Percentiles rank a stretch among this genome's conserved stretches.
Evolutionary conservation across 2,113 vertebrate genomes (phyloP).

Genomic region (Clarias macrocephalus): DNA sequence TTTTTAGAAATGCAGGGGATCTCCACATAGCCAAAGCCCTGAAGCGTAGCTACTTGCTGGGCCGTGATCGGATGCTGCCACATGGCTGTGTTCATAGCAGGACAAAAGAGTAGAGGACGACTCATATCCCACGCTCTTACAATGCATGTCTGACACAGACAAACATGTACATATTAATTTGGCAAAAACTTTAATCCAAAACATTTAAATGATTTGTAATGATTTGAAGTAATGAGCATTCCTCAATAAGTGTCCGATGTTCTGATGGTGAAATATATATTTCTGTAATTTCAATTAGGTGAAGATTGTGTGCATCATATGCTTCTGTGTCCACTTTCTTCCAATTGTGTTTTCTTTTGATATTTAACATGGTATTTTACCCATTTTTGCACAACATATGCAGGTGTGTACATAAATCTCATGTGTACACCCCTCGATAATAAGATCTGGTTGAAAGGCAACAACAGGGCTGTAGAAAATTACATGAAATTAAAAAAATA

Average conservation of each 20-base stretch:
- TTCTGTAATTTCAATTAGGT: not conserved
- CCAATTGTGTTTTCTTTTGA: not conserved
- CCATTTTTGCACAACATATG: not conserved
- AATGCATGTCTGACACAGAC: constrained; percentile 80
- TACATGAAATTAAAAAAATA: not conserved
- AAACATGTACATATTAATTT: constrained; percentile 4
- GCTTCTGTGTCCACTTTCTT: not conserved
- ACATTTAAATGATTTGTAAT: not conserved
- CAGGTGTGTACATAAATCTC: not conserved
- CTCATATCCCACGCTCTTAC: constrained; percentile 89
- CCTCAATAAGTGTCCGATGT: not conserved
- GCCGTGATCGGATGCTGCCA: constrained; percentile 92
- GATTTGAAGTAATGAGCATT: not conserved
- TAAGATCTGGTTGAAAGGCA: not conserved
- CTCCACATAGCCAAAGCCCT: constrained; percentile 85
- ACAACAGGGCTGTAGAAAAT: not conserved
- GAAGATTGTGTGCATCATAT: not conserved
- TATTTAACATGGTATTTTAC: not conserved
- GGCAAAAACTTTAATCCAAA: not conserved
- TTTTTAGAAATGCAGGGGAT: constrained; percentile 90
- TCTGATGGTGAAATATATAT: not conserved
- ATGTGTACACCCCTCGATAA: not conserved
- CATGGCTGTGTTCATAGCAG: constrained; percentile 99
- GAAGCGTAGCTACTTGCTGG: constrained; percentile 81
- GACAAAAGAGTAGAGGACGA: constrained; percentile 92